These are phyloP conservation scores for Netelia virgata DNA, from an alignment of 2,888 invertebrate genomes.

Conservation along the genomic window DNA sequence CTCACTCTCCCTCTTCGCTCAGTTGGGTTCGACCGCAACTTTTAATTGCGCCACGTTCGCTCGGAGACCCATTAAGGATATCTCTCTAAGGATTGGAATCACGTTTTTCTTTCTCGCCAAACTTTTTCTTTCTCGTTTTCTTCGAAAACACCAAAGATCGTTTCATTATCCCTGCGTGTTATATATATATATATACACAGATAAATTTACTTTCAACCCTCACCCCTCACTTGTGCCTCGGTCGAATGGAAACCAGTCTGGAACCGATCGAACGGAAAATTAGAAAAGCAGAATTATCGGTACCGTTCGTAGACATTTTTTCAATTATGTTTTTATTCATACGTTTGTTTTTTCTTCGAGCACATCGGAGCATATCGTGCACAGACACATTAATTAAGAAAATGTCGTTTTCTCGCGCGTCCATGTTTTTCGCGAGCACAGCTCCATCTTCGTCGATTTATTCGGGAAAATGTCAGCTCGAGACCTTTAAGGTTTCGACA, in stretches of 20 bases:
- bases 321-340: background rate
- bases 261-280: constrained; percentile 66
- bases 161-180: constrained; percentile 18
- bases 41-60: constrained; percentile 83
- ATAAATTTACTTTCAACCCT: background rate
- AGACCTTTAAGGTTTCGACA: constrained; percentile 74
- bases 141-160: constrained; percentile 47
- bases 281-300: constrained; percentile 57
- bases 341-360: background rate
- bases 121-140: constrained; percentile 54
- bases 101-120: constrained; percentile 72
- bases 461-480: constrained; percentile 74
- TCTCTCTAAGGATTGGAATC: constrained; percentile 72
- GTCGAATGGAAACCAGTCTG: constrained; percentile 21
- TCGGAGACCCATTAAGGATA: constrained; percentile 81
- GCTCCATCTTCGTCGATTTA: constrained; percentile 54
- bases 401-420: background rate
- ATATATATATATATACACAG: background rate
- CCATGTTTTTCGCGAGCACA: constrained; percentile 70
- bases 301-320: background rate
- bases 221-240: background rate
- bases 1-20: constrained; percentile 70
- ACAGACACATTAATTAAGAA: constrained; percentile 68
- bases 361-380: background rate
- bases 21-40: constrained; percentile 83